Conservation (phyloP, 2,113 vertebrate species). For the Callipepla squamata region DNA sequence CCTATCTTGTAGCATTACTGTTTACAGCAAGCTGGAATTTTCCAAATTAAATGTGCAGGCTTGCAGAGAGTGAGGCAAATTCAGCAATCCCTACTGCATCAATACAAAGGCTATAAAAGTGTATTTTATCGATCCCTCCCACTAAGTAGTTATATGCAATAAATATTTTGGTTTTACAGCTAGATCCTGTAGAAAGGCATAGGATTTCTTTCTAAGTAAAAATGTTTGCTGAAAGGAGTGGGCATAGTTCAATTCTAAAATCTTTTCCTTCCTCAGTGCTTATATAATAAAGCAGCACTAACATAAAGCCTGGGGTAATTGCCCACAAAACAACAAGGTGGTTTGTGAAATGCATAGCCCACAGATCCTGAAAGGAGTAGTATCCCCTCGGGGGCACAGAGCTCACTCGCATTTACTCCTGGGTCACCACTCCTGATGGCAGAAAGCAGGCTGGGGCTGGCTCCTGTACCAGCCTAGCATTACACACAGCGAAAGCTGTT, state of each 20-base stretch:
- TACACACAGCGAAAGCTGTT: not conserved
- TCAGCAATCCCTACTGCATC: not conserved
- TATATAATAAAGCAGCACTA: not conserved
- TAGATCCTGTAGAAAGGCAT: not conserved
- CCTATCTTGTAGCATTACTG: not conserved
- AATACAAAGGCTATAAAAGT: not conserved
- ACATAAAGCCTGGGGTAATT: not conserved
- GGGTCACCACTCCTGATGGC: not conserved
- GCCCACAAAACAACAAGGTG: not conserved
- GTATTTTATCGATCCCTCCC: conserved; percentile 4
- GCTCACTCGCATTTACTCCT: not conserved
- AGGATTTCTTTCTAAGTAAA: not conserved
- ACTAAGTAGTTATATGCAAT: not conserved
- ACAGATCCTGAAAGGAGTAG: not conserved
- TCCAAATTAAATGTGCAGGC: not conserved
- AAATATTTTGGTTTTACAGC: not conserved
- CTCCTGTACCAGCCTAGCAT: accelerated
- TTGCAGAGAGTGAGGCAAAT: not conserved
- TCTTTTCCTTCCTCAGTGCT: not conserved
- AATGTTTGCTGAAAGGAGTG: not conserved
- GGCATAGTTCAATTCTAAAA: not conserved
- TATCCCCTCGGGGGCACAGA: accelerated
- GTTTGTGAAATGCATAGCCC: not conserved
- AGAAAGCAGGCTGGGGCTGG: not conserved
- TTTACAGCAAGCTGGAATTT: not conserved